These are phyloP conservation scores for Macaca mulatta DNA, from an alignment of 2,113 vertebrate genomes.

Conservation along the genomic window DNA sequence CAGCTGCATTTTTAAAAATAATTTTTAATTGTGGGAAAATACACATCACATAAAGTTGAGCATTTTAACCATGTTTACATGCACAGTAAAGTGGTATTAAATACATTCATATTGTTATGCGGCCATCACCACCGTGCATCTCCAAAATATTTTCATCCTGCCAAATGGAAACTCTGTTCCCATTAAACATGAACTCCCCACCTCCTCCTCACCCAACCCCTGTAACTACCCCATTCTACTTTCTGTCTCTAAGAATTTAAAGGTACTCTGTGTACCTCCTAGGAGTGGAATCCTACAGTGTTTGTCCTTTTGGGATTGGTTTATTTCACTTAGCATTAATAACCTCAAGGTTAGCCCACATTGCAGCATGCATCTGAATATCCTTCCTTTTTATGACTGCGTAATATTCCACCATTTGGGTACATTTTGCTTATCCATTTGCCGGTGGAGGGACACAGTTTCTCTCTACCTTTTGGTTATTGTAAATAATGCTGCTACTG, in stretches of 20 bases:
- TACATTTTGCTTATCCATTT: too few species aligned
- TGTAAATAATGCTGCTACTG: too few species aligned
- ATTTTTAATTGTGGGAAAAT: too few species aligned
- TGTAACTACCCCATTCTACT: not conserved
- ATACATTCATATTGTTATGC: too few species aligned
- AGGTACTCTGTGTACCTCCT: not conserved
- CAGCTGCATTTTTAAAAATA: too few species aligned
- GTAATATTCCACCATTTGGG: too few species aligned
- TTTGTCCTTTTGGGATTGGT: not conserved
- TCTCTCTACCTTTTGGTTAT: not conserved
- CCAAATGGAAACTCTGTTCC: not conserved
- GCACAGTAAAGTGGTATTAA: not conserved
- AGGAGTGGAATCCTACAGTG: not conserved
- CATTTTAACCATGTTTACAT: not conserved
- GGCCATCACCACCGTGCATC: too few species aligned
- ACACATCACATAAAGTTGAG: not conserved
- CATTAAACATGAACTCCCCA: not conserved
- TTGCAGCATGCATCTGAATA: not conserved
- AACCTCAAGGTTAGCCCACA: too few species aligned
- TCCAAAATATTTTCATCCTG: not conserved
- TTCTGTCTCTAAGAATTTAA: not conserved
- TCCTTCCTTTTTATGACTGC: not conserved
- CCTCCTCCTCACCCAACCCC: not conserved
- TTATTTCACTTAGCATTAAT: not conserved
- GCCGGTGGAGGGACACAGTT: too few species aligned